A percentile compares a stretch with the other conserved stretches of the same genome.
Conservation (phyloP, 1,140 invertebrate species). For the Drosophila suzukii region DNA sequence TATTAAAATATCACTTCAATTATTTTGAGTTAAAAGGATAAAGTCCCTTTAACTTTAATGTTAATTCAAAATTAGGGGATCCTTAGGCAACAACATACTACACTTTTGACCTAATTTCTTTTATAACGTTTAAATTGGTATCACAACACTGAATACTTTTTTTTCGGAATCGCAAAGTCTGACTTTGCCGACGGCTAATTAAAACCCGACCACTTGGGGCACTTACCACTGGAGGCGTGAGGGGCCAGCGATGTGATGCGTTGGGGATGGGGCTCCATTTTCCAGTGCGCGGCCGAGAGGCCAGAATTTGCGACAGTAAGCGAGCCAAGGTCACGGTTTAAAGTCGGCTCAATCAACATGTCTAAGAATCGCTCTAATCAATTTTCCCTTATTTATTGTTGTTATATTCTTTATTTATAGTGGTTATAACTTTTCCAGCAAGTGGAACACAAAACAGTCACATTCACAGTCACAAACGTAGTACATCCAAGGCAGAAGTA, state of each 20-base stretch:
- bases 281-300: slow-evolving; percentile 78
- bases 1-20: not conserved
- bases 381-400: slow-evolving; percentile 30
- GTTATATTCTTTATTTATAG: slow-evolving; percentile 17
- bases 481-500: slow-evolving; percentile 24
- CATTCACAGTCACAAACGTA: slow-evolving; percentile 33
- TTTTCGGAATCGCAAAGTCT: too few species aligned
- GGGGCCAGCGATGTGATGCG: slow-evolving; percentile 62
- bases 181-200: slow-evolving; percentile 59
- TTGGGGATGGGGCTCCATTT: slow-evolving; percentile 83
- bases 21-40: too few species aligned
- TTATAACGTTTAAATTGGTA: not conserved
- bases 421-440: slow-evolving; percentile 2
- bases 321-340: slow-evolving; percentile 84
- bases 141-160: not conserved
- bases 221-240: slow-evolving; percentile 69
- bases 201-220: not conserved
- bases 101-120: not conserved
- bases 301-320: slow-evolving; percentile 79
- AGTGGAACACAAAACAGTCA: slow-evolving; percentile 17
- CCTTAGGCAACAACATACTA: too few species aligned
- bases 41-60: not conserved
- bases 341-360: slow-evolving; percentile 84
- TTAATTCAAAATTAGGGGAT: not conserved
- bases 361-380: slow-evolving; percentile 55